Evolutionary conservation across 2,888 invertebrate species (phyloP).

Genomic region (Apamea sordens): DNA sequence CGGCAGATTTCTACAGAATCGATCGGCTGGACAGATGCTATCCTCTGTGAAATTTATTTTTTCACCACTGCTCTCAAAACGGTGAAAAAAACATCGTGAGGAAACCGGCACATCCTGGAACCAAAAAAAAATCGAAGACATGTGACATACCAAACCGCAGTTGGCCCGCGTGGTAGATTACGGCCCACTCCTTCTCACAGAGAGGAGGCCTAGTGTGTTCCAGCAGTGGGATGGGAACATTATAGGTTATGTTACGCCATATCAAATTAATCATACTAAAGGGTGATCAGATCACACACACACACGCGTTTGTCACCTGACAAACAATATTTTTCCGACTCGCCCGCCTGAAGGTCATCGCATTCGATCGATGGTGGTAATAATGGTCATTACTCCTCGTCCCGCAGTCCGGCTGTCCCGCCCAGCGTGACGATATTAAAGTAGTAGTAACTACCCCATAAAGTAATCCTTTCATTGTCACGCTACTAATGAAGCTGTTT

Average conservation of each 20-base stretch:
- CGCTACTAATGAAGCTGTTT: too few relatives aligned
- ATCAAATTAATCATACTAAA: constrained; percentile 35
- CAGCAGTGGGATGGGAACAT: neutral
- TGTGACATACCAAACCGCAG: neutral
- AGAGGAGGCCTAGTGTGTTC: neutral
- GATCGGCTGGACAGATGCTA: neutral
- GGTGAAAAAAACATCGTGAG: neutral
- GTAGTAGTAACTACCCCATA: neutral
- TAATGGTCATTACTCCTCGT: constrained; percentile 70
- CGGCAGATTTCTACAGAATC: too few relatives aligned
- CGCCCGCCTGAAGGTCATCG: constrained; percentile 67
- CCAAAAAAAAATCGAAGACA: neutral
- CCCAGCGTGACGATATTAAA: constrained; percentile 44
- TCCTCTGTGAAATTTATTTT: neutral
- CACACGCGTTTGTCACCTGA: constrained; percentile 29
- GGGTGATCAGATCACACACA: neutral
- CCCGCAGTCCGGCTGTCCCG: constrained; percentile 10
- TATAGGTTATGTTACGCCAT: constrained; percentile 5
- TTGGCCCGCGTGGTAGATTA: neutral
- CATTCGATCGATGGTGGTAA: constrained; percentile 69
- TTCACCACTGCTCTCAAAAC: neutral
- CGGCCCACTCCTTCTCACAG: neutral
- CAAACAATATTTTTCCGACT: constrained; percentile 55
- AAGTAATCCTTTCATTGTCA: neutral
- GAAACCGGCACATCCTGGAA: neutral